Evolutionary conservation across 2,888 invertebrate species (phyloP).

Genomic region (Fragum fragum): DNA sequence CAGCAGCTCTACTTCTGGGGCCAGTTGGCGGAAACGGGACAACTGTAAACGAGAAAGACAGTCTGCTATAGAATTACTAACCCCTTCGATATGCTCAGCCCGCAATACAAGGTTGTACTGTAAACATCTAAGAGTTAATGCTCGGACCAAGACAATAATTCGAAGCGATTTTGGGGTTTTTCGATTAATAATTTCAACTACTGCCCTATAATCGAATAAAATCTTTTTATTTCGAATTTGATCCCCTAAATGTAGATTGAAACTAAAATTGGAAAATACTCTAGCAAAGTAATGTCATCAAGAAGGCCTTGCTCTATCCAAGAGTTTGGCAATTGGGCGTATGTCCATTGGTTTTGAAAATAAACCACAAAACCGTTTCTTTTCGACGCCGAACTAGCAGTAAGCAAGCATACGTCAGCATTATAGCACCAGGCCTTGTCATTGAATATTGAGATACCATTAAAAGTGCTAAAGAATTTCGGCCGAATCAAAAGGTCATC

Average conservation of each 20-base stretch:
- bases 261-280: slow-evolving; percentile 40
- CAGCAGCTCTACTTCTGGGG: slow-evolving; percentile 31
- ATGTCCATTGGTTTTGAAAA: slow-evolving; percentile 13
- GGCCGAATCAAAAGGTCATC: slow-evolving; percentile 6
- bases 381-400: background rate
- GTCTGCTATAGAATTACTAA: slow-evolving; percentile 30
- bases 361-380: slow-evolving; percentile 4
- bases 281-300: slow-evolving; percentile 33
- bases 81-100: slow-evolving; percentile 40
- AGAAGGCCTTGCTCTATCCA: slow-evolving; percentile 17
- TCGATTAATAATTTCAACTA: slow-evolving; percentile 38
- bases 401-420: slow-evolving; percentile 8
- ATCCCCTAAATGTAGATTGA: no score
- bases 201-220: slow-evolving; percentile 20
- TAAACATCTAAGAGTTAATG: slow-evolving; percentile 43
- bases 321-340: background rate
- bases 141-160: slow-evolving; percentile 38
- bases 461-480: slow-evolving; percentile 10
- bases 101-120: slow-evolving; percentile 38
- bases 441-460: slow-evolving; percentile 43
- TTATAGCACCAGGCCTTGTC: slow-evolving; percentile 27
- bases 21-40: no score
- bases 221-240: slow-evolving; percentile 33
- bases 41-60: no score
- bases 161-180: slow-evolving; percentile 31